A percentile compares a stretch with the other conserved stretches of the same genome.
Conservation (phyloP, 2,797 vertebrate genomes). For the Lutjanus argentimaculatus region DNA sequence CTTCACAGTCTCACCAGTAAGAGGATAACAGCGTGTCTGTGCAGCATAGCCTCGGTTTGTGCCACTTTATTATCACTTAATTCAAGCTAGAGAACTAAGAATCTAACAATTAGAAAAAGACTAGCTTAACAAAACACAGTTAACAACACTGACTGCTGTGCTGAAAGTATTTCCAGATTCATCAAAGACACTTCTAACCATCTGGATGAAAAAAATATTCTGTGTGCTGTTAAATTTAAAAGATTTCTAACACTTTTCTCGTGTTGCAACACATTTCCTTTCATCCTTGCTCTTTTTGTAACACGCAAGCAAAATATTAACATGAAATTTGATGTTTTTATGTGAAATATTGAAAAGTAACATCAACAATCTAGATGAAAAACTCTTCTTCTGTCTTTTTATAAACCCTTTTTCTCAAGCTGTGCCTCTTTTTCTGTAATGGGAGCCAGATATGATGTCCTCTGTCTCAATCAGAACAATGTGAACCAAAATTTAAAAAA, state of each 20-base stretch:
- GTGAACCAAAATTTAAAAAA: background rate
- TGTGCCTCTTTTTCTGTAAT: background rate
- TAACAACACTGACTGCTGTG: background rate
- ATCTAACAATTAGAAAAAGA: background rate
- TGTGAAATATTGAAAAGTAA: background rate
- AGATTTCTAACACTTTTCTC: background rate
- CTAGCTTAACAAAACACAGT: too few species aligned
- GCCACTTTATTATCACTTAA: too few species aligned
- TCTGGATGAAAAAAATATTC: background rate
- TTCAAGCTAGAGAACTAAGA: background rate
- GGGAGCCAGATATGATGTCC: background rate
- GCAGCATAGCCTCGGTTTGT: background rate
- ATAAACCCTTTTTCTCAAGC: background rate
- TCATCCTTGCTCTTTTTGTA: background rate
- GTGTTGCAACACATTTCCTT: background rate
- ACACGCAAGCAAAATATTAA: background rate
- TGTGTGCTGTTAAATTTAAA: background rate
- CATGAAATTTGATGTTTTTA: background rate
- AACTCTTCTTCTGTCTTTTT: background rate
- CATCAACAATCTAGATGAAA: background rate
- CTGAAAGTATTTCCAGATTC: slow-evolving; percentile 16
- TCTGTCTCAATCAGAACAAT: background rate
- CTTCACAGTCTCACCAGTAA: background rate
- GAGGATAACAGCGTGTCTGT: slow-evolving; percentile 1
- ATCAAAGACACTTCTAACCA: background rate